Conservation (phyloP, 2,797 vertebrate species). For the Cebuella pygmaea region DNA sequence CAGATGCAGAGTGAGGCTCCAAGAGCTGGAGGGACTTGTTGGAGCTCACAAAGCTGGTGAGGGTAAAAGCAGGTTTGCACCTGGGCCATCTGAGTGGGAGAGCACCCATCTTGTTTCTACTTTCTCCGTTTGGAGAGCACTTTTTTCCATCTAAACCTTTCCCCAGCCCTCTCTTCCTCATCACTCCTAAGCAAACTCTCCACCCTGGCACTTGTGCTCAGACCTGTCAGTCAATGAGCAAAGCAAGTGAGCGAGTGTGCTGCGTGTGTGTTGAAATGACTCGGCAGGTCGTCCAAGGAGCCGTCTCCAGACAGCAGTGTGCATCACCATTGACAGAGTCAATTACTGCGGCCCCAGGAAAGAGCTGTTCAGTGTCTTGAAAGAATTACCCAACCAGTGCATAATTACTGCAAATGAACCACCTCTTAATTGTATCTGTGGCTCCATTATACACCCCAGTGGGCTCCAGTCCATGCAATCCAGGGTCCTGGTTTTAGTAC, state of each 20-base stretch:
- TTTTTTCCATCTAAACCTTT: not conserved
- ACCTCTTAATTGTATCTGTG: slow-evolving; percentile 57
- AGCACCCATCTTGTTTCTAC: accelerated
- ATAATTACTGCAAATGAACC: slow-evolving; percentile 43
- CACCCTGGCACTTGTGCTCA: not conserved
- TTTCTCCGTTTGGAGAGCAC: not conserved
- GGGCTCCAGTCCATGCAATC: not conserved
- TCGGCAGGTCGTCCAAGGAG: slow-evolving; percentile 53
- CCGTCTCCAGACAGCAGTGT: slow-evolving; percentile 3
- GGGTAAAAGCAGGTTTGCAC: not conserved
- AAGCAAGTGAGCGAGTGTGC: not conserved
- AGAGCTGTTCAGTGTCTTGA: slow-evolving; percentile 69
- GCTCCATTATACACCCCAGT: not conserved
- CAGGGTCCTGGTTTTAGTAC: not conserved
- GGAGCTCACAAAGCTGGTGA: not conserved
- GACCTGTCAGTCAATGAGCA: slow-evolving; percentile 39
- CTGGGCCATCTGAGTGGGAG: accelerated
- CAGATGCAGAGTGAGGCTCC: not conserved
- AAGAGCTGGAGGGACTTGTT: not conserved
- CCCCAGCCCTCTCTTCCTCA: not conserved
- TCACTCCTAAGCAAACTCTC: not conserved
- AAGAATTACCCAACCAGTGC: slow-evolving; percentile 58
- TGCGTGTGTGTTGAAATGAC: not conserved
- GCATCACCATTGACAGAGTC: slow-evolving; percentile 17
- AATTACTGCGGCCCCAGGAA: slow-evolving; percentile 57